Conservation (phyloP, 2,113 vertebrate species). For the Laterallus jamaicensis region DNA sequence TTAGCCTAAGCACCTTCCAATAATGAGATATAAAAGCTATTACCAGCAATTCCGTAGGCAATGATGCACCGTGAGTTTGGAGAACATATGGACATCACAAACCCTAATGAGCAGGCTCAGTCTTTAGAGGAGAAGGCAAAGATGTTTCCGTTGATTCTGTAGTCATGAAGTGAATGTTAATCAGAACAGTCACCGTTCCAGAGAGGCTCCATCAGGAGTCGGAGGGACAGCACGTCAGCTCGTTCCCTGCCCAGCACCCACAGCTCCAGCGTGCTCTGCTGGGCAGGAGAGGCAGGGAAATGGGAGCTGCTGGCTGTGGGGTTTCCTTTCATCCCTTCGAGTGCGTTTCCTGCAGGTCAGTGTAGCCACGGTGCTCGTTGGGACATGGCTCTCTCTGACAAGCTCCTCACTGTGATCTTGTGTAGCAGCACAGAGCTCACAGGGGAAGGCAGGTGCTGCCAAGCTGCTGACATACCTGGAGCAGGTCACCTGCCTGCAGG, state of each 20-base stretch:
- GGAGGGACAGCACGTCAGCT: background rate
- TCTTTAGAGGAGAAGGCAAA: background rate
- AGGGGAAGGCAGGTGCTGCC: background rate
- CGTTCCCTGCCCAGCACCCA: background rate
- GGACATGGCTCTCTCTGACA: background rate
- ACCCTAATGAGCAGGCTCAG: background rate
- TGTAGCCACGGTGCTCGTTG: background rate
- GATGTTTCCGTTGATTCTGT: background rate
- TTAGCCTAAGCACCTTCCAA: background rate
- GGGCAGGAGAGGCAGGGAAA: background rate
- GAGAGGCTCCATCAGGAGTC: background rate
- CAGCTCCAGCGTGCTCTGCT: background rate
- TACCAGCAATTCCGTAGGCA: background rate
- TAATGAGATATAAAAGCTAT: background rate
- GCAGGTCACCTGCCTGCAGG: background rate
- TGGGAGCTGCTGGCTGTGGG: background rate
- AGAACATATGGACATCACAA: slow-evolving; percentile 13
- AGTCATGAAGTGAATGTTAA: background rate
- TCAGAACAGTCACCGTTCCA: background rate
- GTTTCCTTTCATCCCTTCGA: background rate
- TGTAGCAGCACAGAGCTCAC: background rate
- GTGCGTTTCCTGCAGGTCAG: background rate
- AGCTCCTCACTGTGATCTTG: background rate
- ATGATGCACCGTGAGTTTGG: background rate
- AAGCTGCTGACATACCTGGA: background rate